phyloP scores from a whole-genome alignment of 2,888 invertebrate species.

The Dusona sp. region DNA sequence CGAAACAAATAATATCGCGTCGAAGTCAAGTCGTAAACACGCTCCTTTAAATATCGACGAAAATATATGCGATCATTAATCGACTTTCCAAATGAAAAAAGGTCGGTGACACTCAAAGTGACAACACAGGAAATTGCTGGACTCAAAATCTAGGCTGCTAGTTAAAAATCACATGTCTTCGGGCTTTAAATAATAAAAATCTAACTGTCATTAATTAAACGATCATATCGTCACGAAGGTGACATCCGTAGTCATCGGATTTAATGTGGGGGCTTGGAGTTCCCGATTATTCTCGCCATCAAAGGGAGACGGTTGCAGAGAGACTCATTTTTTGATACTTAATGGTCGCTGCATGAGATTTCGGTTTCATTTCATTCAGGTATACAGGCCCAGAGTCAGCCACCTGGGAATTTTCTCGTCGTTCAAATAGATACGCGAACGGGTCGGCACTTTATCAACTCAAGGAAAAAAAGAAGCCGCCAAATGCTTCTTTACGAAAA shows the following conservation, averaged over 20 bases:
- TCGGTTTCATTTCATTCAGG: slow-evolving; percentile 70
- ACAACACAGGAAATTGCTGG: neutral
- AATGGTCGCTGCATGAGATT: slow-evolving; percentile 77
- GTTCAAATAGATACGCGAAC: slow-evolving; percentile 76
- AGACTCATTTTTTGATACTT: slow-evolving; percentile 63
- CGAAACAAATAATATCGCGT: neutral
- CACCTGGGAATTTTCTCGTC: slow-evolving; percentile 76
- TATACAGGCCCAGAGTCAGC: slow-evolving; percentile 64
- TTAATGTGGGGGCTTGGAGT: slow-evolving; percentile 39
- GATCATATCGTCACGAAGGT: slow-evolving; percentile 77
- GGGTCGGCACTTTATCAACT: slow-evolving; percentile 60
- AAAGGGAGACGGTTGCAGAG: slow-evolving; percentile 32
- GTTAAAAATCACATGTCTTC: neutral
- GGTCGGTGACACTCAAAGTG: slow-evolving; percentile 8
- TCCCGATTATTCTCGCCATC: slow-evolving; percentile 42
- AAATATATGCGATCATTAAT: neutral
- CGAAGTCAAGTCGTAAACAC: neutral
- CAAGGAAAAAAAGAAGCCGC: neutral
- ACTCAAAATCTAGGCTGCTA: neutral
- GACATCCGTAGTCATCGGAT: slow-evolving; percentile 53
- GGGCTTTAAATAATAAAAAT: slow-evolving; percentile 64
- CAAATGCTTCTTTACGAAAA: neutral
- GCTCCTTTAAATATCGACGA: neutral
- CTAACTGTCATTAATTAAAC: slow-evolving; percentile 75
- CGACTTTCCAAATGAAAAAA: neutral